Conservation (phyloP, 2,113 vertebrate genomes). For the Capreolus pygargus region DNA sequence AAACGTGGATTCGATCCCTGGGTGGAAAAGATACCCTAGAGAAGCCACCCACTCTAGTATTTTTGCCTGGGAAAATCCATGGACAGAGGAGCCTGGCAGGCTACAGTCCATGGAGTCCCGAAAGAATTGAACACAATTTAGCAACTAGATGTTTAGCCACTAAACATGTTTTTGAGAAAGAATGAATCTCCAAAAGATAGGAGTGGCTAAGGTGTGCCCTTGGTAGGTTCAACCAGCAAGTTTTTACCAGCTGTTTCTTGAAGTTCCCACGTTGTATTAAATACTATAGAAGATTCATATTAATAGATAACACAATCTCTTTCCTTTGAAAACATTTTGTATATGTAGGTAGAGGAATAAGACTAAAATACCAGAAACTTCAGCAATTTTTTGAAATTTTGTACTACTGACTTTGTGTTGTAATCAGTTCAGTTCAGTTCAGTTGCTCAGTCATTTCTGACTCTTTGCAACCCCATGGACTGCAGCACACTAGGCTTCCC, state of each 20-base stretch:
- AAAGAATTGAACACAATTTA: background rate
- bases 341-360: background rate
- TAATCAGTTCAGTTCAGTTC: background rate
- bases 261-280: background rate
- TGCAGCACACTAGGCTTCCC: background rate
- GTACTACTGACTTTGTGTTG: background rate
- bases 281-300: background rate
- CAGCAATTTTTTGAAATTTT: background rate
- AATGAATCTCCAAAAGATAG: background rate
- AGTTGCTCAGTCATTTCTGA: background rate
- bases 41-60: background rate
- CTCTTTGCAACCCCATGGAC: background rate
- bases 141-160: background rate
- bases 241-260: background rate
- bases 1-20: background rate
- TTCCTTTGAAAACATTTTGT: background rate
- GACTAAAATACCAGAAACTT: background rate
- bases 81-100: background rate
- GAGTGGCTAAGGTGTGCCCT: background rate
- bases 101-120: background rate
- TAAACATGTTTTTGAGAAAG: background rate
- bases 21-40: background rate
- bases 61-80: background rate
- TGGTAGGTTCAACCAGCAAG: background rate
- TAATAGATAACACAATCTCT: background rate